Conservation (phyloP, 2,797 vertebrate species). For the Fringilla coelebs region DNA sequence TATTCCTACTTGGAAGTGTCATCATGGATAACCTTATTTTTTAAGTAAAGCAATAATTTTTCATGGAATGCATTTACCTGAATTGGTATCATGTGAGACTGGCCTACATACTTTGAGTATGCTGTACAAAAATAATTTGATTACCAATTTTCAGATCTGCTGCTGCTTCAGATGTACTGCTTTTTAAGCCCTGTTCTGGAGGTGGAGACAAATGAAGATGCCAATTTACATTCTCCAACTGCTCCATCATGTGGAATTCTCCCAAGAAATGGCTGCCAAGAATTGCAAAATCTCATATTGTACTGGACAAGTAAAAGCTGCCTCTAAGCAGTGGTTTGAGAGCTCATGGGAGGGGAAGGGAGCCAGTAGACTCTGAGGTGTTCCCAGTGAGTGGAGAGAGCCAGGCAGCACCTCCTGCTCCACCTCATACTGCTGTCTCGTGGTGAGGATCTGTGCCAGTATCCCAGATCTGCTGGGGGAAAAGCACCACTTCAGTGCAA, state of each 20-base stretch:
- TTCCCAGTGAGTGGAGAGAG: rapidly evolving
- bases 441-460: not conserved
- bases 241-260: not conserved
- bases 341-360: not conserved
- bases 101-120: not conserved
- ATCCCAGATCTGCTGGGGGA: not conserved
- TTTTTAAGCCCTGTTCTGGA: not conserved
- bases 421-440: not conserved
- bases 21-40: not conserved
- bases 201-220: not conserved
- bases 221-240: not conserved
- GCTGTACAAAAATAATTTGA: not conserved
- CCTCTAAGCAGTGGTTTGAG: not conserved
- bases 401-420: not conserved
- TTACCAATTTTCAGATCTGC: not conserved
- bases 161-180: not conserved
- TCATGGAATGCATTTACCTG: not conserved
- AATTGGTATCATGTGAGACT: not conserved
- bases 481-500: not conserved
- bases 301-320: not conserved
- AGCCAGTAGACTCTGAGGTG: not conserved
- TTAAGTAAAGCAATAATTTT: not conserved
- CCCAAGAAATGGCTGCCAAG: not conserved
- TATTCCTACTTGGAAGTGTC: not conserved
- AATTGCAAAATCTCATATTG: not conserved